Conservation (phyloP, 2,113 vertebrate genomes). For the Machaerirhynchus nigripectus region DNA sequence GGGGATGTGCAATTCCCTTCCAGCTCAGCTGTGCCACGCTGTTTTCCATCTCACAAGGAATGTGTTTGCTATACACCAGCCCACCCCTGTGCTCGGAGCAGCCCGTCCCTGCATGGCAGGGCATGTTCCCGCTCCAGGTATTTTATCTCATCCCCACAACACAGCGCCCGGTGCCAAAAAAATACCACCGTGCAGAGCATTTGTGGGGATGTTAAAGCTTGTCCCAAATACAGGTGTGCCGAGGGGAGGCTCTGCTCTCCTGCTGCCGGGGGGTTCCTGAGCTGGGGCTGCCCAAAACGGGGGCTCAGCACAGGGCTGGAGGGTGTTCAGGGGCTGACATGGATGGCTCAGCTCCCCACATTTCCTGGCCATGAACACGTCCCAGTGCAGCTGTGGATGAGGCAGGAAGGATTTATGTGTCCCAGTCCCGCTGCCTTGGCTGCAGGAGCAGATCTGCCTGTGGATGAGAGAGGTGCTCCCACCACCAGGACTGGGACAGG, state of each 20-base stretch:
- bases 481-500: not conserved
- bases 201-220: not conserved
- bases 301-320: not conserved
- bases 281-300: not conserved
- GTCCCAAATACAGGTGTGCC: not conserved
- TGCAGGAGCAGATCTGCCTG: rapidly evolving
- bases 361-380: not conserved
- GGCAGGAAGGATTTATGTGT: not conserved
- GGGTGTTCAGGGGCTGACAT: not conserved
- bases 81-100: not conserved
- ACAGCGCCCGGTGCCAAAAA: not conserved
- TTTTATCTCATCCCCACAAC: conserved; percentile 52
- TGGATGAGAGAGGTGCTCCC: rapidly evolving
- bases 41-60: conserved; percentile 7
- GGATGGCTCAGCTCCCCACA: not conserved
- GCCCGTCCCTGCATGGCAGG: conserved; percentile 31
- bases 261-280: rapidly evolving
- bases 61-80: conserved; percentile 39
- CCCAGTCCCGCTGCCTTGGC: rapidly evolving
- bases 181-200: not conserved
- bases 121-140: conserved; percentile 28
- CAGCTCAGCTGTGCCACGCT: not conserved
- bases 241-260: not conserved
- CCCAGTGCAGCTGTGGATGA: not conserved
- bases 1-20: not conserved